These are phyloP conservation scores for Ahaetulla prasina DNA, from an alignment of 2,113 vertebrate species.

Conservation along the genomic window DNA sequence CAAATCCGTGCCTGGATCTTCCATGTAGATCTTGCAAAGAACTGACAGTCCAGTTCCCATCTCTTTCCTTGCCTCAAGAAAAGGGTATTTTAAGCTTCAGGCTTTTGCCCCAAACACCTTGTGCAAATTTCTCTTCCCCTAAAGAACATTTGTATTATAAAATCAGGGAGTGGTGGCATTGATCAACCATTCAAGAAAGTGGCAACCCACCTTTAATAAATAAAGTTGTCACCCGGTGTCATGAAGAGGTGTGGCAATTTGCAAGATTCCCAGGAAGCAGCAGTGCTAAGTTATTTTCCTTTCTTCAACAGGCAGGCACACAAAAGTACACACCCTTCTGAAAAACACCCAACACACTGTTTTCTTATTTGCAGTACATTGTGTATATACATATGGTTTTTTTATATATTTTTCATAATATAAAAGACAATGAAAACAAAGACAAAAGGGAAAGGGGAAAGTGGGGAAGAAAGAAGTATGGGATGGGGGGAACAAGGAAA, in stretches of 20 bases:
- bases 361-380: background rate
- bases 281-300: background rate
- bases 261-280: background rate
- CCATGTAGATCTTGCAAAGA: background rate
- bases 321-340: background rate
- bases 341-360: background rate
- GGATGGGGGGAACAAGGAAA: background rate
- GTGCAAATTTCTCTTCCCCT: background rate
- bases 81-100: background rate
- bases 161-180: background rate
- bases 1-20: background rate
- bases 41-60: too few species aligned
- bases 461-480: background rate
- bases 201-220: constrained; percentile 20
- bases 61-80: background rate
- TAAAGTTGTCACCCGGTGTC: background rate
- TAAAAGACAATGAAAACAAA: background rate
- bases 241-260: background rate
- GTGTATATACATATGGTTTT: background rate
- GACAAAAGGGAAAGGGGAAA: background rate
- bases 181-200: background rate
- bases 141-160: background rate
- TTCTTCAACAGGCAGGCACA: background rate
- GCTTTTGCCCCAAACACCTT: background rate
- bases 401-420: background rate